Evolutionary conservation across 1,140 invertebrate genomes (phyloP).

Genomic region (Brachionus rotundiformis): DNA sequence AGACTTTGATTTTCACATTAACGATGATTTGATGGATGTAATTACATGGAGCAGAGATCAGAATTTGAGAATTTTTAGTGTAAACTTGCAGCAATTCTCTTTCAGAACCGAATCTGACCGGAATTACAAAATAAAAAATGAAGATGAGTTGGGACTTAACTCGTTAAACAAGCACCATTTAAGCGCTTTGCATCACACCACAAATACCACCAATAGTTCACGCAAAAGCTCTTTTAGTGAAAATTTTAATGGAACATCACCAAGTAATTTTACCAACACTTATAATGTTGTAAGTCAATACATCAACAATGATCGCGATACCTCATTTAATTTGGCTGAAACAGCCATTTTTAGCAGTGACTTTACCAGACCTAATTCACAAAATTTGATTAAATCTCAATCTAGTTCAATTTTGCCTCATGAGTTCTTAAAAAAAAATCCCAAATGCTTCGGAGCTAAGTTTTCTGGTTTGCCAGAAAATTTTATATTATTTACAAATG

Average conservation of each 20-base stretch:
- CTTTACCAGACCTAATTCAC: not conserved
- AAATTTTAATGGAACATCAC: constrained; percentile 29
- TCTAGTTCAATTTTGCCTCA: not conserved
- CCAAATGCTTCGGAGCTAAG: constrained; percentile 27
- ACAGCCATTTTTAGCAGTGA: not conserved
- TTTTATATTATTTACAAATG: constrained; percentile 7
- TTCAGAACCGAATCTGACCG: not conserved
- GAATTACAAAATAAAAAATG: not conserved
- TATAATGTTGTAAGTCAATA: not conserved
- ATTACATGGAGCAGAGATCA: constrained; percentile 25
- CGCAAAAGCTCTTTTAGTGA: constrained; percentile 34
- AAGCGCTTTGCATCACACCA: not conserved
- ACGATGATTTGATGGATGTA: constrained; percentile 14
- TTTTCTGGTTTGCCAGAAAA: constrained; percentile 33
- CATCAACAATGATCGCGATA: not conserved
- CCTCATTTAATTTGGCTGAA: constrained; percentile 8
- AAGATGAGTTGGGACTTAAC: not conserved
- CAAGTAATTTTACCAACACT: constrained; percentile 3
- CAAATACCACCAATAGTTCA: constrained; percentile 31
- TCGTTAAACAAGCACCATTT: not conserved
- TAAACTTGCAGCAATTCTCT: not conserved
- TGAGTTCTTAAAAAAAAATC: constrained; percentile 32
- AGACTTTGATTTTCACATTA: constrained; percentile 20
- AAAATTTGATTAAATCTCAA: constrained; percentile 28
- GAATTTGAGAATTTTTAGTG: not conserved